Conservation (phyloP, 2,113 vertebrate genomes). For the Trichomycterus rosablanca region DNA sequence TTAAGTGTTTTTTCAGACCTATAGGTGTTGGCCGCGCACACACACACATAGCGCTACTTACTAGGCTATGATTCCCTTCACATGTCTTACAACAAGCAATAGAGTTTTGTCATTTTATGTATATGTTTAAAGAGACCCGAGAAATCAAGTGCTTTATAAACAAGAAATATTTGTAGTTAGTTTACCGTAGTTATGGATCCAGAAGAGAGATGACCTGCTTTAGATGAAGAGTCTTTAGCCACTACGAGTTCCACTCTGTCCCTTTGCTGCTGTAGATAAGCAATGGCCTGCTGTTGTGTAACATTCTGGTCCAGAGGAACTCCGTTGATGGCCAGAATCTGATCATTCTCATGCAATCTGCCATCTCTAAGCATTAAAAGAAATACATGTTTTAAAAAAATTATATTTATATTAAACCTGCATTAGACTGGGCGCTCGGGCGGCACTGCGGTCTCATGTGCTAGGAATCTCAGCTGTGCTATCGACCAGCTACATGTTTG, state of each 20-base stretch:
- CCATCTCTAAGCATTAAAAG: conserved; percentile 72
- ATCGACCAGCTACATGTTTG: too few relatives aligned
- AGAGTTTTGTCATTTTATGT: too few relatives aligned
- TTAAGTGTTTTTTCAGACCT: not conserved
- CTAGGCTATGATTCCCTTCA: not conserved
- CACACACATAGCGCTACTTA: too few relatives aligned
- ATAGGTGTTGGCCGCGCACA: not conserved
- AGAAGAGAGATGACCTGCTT: conserved; percentile 17
- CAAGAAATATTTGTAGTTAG: conserved; percentile 11
- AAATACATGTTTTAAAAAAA: too few relatives aligned
- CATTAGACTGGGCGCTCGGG: too few relatives aligned
- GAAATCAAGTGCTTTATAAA: too few relatives aligned
- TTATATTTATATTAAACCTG: too few relatives aligned
- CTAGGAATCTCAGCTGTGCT: too few relatives aligned
- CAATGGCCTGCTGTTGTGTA: conserved; percentile 84
- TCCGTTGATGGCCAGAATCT: conserved; percentile 88
- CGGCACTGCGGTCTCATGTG: too few relatives aligned
- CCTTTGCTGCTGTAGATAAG: conserved; percentile 81
- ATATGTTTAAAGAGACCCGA: too few relatives aligned
- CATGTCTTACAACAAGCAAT: too few relatives aligned
- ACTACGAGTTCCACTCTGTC: conserved; percentile 81
- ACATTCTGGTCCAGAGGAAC: conserved; percentile 79
- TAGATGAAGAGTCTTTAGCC: conserved; percentile 66
- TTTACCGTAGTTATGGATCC: conserved; percentile 46
- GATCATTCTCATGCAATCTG: conserved; percentile 84